Percentiles rank a stretch among this genome's conserved stretches.
phyloP scores from a whole-genome alignment of 1,140 invertebrate species.

The Drosophila sp. region DNA sequence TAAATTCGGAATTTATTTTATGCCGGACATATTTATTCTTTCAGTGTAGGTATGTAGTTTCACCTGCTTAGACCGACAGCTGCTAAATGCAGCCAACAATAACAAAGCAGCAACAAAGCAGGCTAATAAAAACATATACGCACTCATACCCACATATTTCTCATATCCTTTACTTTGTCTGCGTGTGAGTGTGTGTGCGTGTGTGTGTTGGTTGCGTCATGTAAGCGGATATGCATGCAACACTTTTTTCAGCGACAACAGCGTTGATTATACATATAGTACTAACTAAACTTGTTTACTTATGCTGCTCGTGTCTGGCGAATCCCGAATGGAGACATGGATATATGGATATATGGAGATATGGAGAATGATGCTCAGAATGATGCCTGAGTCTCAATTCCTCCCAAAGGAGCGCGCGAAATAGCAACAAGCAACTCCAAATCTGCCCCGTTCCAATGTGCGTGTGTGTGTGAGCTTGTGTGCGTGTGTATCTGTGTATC shows the following conservation, averaged over 20 bases:
- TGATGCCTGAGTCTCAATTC: not conserved
- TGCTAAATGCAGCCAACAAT: conserved; percentile 61
- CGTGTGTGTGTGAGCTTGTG: not conserved
- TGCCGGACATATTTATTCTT: not conserved
- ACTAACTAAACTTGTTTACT: conserved; percentile 81
- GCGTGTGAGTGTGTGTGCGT: conserved; percentile 14
- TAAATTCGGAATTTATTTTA: too few relatives aligned
- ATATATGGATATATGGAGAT: not conserved
- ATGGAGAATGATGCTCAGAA: not conserved
- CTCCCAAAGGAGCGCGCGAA: not conserved
- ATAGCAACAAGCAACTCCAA: not conserved
- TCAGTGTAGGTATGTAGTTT: not conserved
- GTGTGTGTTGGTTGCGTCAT: conserved; percentile 53
- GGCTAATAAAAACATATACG: conserved; percentile 80
- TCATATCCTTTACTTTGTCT: conserved; percentile 35
- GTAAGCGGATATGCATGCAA: conserved; percentile 77
- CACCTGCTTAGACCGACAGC: conserved; percentile 18
- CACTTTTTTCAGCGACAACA: conserved; percentile 46
- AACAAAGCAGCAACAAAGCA: conserved; percentile 55
- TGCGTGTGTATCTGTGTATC: conserved; percentile 19
- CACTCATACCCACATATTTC: conserved; percentile 47
- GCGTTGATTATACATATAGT: conserved; percentile 80
- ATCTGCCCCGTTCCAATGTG: too few relatives aligned
- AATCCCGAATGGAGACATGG: not conserved
- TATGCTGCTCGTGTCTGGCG: conserved; percentile 57